These are phyloP conservation scores for Rhopalosiphum nymphaeae DNA, from an alignment of 2,888 invertebrate genomes.

Conservation along the genomic window DNA sequence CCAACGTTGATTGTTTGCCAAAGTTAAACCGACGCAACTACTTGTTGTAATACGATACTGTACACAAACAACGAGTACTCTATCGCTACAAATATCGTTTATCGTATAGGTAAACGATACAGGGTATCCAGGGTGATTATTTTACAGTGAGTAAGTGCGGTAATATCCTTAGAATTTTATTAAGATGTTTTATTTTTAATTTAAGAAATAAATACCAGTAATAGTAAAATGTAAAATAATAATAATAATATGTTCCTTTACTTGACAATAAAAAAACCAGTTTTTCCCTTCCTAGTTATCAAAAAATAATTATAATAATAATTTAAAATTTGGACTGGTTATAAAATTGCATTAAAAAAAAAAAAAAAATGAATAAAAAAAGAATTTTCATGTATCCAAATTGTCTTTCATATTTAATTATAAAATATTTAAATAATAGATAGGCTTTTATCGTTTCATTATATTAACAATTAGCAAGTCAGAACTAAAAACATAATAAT, in stretches of 20 bases:
- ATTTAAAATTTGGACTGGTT: neutral
- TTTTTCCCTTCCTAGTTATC: neutral
- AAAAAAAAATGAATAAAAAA: neutral
- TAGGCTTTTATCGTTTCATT: neutral
- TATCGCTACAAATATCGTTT: neutral
- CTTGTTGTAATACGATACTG: slow-evolving; percentile 47
- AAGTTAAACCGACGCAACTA: slow-evolving; percentile 52
- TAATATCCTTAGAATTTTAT: no score
- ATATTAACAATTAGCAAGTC: neutral
- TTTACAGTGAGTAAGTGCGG: neutral
- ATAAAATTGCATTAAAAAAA: neutral
- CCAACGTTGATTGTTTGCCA: slow-evolving; percentile 56
- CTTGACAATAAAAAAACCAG: neutral
- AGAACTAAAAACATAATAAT: neutral
- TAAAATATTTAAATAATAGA: neutral
- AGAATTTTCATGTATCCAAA: neutral
- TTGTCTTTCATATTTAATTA: neutral
- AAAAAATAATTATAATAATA: neutral
- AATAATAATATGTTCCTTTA: neutral
- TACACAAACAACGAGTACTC: neutral
- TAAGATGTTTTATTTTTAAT: neutral
- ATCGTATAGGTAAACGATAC: neutral
- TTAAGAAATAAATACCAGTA: neutral
- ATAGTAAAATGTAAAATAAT: neutral
- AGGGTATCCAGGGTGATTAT: neutral